These are phyloP conservation scores for Stylophora pistillata DNA, from an alignment of 64 coral and sea anemone species.

Conservation along the genomic window DNA sequence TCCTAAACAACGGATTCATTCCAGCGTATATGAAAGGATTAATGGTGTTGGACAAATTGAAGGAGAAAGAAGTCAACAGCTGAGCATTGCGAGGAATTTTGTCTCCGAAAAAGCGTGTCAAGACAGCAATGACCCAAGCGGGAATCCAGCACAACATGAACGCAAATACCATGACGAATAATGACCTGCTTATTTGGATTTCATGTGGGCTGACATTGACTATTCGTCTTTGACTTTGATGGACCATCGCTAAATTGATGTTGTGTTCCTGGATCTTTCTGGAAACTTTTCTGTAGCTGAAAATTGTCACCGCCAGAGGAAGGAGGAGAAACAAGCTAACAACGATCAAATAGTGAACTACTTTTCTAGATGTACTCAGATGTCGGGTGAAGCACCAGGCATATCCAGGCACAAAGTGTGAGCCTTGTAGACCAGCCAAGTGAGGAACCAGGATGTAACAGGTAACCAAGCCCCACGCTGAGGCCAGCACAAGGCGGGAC, in stretches of 20 bases:
- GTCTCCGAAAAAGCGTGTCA: background rate
- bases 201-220: background rate
- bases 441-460: background rate
- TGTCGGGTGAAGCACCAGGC: background rate
- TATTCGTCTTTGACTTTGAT: no score
- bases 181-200: background rate
- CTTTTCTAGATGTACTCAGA: background rate
- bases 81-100: background rate
- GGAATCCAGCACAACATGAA: conserved; percentile 9
- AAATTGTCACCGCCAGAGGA: background rate
- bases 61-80: background rate
- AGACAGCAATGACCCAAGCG: background rate
- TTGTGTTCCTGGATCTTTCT: conserved; percentile 11
- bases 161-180: background rate
- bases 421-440: background rate
- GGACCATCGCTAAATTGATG: background rate
- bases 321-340: background rate
- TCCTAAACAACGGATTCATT: conserved; percentile 5
- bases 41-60: background rate
- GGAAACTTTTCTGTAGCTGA: background rate
- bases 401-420: background rate
- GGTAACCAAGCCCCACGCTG: background rate
- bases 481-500: background rate
- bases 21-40: conserved; percentile 15
- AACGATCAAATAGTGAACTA: background rate